Base-by-base conservation (phyloP, 2,113 vertebrate genomes). In the Ceyx cyanopectus region DNA sequence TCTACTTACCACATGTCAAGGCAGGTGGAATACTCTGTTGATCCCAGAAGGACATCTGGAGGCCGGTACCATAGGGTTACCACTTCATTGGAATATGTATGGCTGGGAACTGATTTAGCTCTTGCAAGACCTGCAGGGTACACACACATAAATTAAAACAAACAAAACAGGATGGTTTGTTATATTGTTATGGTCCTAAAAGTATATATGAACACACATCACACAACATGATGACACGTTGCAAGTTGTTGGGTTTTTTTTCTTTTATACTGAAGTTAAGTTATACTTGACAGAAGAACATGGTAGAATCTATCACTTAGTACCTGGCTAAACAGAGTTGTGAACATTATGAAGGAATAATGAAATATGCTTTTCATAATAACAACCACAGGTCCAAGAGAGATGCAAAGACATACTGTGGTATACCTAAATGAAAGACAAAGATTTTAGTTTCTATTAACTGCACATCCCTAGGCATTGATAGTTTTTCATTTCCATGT, bases 1-100 rank as follows among this genome's bases (percentile, higher is more conserved):
- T 45, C 27, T 81, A 95, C 99, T 97, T 96, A 99, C 99, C 99
- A 99, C 99, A 99, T 99, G 97, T 99, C 99, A 95, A 99, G 98
- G 95, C 99, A 99, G 97, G 99, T 99, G 82, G 99, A 99, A 95
- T 99, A 99, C 72, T 99, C 99, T 68, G 99, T 99, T 23, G 99
- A 99, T 88, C 99, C 99, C 97, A 99, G 97, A 83, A 99, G 98
- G 85, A 99, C 99, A 94, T 99, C 99, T 90, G 99, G 99, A 94
- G 99, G 99, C 62, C 99, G 97, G 96, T 99, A 99, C 99, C 99
- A 99, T 34, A 99, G 97, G 34, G 99, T 99, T 94, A 99, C 99
- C 95, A 99, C 99, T 97, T 99, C 99, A 67, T 99, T 99, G 94
- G 99, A 99, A 93, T 99, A 99, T 0, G 99, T 99, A 94, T 99